Conservation (phyloP, 2,888 invertebrate species). For the Andrena fulva region DNA sequence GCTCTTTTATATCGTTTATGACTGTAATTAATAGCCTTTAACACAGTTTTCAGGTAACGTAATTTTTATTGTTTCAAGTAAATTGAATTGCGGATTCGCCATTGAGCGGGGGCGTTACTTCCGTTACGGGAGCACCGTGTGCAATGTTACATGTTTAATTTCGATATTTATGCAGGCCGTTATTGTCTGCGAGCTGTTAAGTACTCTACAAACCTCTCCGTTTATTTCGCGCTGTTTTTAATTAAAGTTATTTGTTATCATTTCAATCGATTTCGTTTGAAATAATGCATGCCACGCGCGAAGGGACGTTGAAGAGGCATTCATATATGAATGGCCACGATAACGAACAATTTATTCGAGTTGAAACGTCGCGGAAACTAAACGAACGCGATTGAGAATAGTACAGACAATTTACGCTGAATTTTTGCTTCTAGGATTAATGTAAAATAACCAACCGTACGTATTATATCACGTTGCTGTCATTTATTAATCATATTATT, state of each 20-base stretch:
- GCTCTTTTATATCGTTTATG: constrained; percentile 24
- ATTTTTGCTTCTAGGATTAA: neutral
- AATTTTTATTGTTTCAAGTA: constrained; percentile 26
- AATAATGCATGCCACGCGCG: neutral
- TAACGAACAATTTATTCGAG: neutral
- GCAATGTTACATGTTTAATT: constrained; percentile 17
- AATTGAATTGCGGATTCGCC: constrained; percentile 15
- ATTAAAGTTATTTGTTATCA: constrained; percentile 27
- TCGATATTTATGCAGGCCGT: constrained; percentile 24
- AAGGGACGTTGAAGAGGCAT: neutral
- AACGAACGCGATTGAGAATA: neutral
- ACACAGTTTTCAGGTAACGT: constrained; percentile 18
- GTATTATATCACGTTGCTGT: neutral
- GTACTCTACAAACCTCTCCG: neutral
- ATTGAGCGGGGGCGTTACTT: constrained; percentile 23
- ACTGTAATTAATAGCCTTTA: constrained; percentile 24
- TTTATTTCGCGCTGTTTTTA: constrained; percentile 5
- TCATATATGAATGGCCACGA: constrained; percentile 2
- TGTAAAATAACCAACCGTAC: neutral
- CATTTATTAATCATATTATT: neutral
- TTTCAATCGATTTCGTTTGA: neutral
- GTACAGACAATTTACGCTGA: neutral
- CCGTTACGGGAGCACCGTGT: neutral
- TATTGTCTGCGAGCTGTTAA: constrained; percentile 4
- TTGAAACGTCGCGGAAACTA: neutral